Evolutionary conservation across 2,888 invertebrate genomes (phyloP).

Genomic region (Acronicta aceris): DNA sequence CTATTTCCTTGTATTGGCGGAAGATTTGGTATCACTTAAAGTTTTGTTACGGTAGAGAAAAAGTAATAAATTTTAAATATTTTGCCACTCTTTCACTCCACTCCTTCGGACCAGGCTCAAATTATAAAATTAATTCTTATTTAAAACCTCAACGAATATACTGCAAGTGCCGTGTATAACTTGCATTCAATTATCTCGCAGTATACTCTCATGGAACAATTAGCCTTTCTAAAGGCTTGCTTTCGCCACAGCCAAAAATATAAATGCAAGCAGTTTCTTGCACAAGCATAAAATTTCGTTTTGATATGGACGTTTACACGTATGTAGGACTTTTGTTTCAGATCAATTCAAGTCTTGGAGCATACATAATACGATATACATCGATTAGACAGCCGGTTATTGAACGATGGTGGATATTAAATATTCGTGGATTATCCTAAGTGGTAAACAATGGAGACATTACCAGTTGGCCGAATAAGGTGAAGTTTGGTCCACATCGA

Average conservation of each 20-base stretch:
- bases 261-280: conserved; percentile 58
- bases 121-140: neutral
- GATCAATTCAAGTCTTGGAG: conserved; percentile 14
- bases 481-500: conserved; percentile 75
- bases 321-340: conserved; percentile 27
- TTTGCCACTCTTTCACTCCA: neutral
- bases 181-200: conserved; percentile 65
- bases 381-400: conserved; percentile 29
- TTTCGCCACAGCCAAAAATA: conserved; percentile 70
- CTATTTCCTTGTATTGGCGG: neutral
- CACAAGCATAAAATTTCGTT: conserved; percentile 56
- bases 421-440: conserved; percentile 75
- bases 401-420: conserved; percentile 56
- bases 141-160: conserved; percentile 49
- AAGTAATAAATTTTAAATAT: too few relatives aligned
- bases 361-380: conserved; percentile 17
- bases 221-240: conserved; percentile 73
- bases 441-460: conserved; percentile 85
- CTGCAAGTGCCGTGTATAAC: conserved; percentile 69
- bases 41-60: neutral
- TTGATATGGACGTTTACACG: conserved; percentile 49
- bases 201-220: conserved; percentile 70
- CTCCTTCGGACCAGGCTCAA: neutral
- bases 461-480: conserved; percentile 83
- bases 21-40: neutral